These are phyloP conservation scores for Bilobella aurantiaca DNA, from an alignment of 1,140 invertebrate genomes.

Conservation along the genomic window DNA sequence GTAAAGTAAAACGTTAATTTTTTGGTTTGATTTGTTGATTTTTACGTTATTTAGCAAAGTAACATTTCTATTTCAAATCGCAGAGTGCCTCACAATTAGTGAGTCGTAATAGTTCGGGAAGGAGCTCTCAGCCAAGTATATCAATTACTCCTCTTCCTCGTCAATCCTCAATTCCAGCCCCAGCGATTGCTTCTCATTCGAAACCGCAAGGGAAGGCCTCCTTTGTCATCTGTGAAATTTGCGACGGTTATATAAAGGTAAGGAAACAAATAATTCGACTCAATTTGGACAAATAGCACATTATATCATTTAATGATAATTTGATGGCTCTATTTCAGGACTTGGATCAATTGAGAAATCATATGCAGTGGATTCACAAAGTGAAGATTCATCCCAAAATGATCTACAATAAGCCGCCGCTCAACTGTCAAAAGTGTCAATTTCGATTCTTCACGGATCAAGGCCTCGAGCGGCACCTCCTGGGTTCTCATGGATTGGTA, in stretches of 20 bases:
- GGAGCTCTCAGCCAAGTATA: conserved; percentile 60
- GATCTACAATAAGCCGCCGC: conserved; percentile 84
- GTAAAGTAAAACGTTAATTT: not conserved
- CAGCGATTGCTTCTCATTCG: conserved; percentile 33
- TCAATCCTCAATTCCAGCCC: conserved; percentile 41
- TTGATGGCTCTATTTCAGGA: conserved; percentile 46
- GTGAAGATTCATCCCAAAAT: conserved; percentile 93
- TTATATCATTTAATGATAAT: not conserved
- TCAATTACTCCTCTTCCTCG: conserved; percentile 79
- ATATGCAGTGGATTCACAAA: conserved; percentile 94
- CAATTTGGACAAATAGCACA: not conserved
- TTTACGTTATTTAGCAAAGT: conserved; percentile 6
- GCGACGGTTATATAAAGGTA: conserved; percentile 84
- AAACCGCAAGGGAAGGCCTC: conserved; percentile 53
- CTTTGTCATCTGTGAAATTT: conserved; percentile 90
- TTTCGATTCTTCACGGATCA: conserved; percentile 74
- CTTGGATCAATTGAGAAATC: conserved; percentile 78
- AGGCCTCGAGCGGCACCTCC: conserved; percentile 80
- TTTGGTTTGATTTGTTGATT: not conserved
- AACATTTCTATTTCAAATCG: too few species aligned
- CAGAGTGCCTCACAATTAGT: conserved; percentile 29
- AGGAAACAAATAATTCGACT: conserved; percentile 10
- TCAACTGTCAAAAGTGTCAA: conserved; percentile 93
- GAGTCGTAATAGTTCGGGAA: conserved; percentile 9
- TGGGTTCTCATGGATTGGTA: conserved; percentile 84